Evolutionary conservation across 2,113 vertebrate genomes (phyloP).

Genomic region (Eretmochelys imbricata): DNA sequence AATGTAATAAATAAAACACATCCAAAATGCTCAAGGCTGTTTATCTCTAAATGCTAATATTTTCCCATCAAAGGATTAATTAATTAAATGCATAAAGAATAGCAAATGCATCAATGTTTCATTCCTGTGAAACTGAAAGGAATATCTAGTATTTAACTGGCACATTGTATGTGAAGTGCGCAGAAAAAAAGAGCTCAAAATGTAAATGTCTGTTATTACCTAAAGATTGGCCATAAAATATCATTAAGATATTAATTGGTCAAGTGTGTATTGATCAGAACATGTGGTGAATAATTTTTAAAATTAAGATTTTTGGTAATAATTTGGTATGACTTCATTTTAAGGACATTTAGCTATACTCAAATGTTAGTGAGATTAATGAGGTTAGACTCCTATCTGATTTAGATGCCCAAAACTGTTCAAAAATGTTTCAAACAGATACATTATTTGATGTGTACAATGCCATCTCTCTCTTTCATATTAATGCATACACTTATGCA

Average conservation of each 20-base stretch:
- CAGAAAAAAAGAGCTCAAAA: neutral
- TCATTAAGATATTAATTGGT: neutral
- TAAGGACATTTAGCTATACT: neutral
- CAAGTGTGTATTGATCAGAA: neutral
- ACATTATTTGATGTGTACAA: neutral
- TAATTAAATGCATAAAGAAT: neutral
- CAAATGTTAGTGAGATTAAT: neutral
- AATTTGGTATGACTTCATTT: neutral
- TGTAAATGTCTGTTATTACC: neutral
- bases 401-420: neutral
- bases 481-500: neutral
- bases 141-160: neutral
- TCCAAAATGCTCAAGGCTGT: neutral
- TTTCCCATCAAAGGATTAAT: slow-evolving; percentile 12
- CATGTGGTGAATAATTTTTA: neutral
- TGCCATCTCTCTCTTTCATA: neutral
- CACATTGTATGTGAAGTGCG: neutral
- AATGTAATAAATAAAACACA: neutral
- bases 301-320: neutral
- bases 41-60: neutral
- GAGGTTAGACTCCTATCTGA: neutral
- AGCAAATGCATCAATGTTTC: neutral
- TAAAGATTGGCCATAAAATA: neutral
- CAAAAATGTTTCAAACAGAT: neutral
- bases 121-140: neutral